A percentile compares a stretch with the other conserved stretches of the same genome.
phyloP scores from a whole-genome alignment of 2,888 invertebrate genomes.

The Villa cingulata region DNA sequence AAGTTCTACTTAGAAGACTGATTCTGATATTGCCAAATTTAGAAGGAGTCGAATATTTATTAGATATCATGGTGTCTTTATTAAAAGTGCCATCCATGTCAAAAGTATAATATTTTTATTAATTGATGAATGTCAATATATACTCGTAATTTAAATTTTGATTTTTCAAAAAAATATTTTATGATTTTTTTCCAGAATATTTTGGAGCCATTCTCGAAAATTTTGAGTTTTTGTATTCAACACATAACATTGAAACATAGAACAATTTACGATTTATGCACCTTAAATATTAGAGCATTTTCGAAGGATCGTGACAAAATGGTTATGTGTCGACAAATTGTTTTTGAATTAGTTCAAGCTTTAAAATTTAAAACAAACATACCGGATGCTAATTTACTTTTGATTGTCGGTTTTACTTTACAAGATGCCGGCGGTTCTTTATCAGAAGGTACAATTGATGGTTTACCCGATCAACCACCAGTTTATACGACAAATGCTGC shows the following conservation, averaged over 20 bases:
- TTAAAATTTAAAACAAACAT: conserved; percentile 88
- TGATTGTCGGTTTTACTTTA: conserved; percentile 74
- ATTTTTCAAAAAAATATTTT: no score
- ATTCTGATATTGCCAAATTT: conserved; percentile 54
- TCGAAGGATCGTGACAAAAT: conserved; percentile 88
- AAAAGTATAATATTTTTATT: conserved; percentile 16
- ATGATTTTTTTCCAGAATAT: conserved; percentile 45
- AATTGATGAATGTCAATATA: no score
- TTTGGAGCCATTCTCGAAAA: conserved; percentile 90
- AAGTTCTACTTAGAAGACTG: conserved; percentile 68
- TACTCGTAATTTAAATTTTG: no score
- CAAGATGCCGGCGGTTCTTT: conserved; percentile 88
- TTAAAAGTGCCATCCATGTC: conserved; percentile 67
- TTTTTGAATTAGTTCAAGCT: conserved; percentile 89
- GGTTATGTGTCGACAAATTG: conserved; percentile 77
- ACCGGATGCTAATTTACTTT: conserved; percentile 86
- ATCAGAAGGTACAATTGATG: conserved; percentile 57
- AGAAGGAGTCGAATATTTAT: conserved; percentile 53
- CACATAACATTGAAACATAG: conserved; percentile 68
- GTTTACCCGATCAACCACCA: conserved; percentile 35
- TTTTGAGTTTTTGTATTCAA: conserved; percentile 84
- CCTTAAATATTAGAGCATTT: conserved; percentile 79
- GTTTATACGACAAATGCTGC: conserved; percentile 68
- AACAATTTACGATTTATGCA: conserved; percentile 74
- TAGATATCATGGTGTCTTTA: conserved; percentile 62